These are phyloP conservation scores for Odontomachus brunneus DNA, from an alignment of 1,140 invertebrate species.

Conservation along the genomic window DNA sequence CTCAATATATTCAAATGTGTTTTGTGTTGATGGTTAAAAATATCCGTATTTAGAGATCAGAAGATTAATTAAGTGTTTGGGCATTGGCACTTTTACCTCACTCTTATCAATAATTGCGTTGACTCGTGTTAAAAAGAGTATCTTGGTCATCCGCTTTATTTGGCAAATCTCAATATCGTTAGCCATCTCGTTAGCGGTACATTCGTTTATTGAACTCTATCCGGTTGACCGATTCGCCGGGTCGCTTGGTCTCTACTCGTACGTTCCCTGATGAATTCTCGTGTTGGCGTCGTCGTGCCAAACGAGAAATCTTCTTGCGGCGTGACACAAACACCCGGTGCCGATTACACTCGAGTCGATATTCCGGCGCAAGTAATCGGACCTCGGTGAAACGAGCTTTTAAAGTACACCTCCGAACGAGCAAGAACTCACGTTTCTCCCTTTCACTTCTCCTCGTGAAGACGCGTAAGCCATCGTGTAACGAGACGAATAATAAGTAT, in stretches of 20 bases:
- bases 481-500: not conserved
- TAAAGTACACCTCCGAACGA: not conserved
- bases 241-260: constrained; percentile 4
- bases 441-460: not conserved
- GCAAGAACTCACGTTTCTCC: not conserved
- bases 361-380: not conserved
- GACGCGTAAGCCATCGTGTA: not conserved
- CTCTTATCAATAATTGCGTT: too few species aligned
- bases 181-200: constrained; percentile 54
- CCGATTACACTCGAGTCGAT: not conserved
- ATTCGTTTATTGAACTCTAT: constrained; percentile 47
- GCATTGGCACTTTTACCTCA: too few species aligned
- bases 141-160: not conserved
- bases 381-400: not conserved
- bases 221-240: constrained; percentile 52
- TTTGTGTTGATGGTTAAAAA: too few species aligned
- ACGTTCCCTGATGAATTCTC: constrained; percentile 24
- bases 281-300: not conserved
- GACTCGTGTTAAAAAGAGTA: too few species aligned
- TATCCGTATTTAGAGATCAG: too few species aligned
- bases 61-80: too few species aligned
- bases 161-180: constrained; percentile 58
- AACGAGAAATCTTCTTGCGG: not conserved
- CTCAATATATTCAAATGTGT: too few species aligned
- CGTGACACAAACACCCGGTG: not conserved